phyloP scores from a whole-genome alignment of 1,140 invertebrate genomes.

The Cydia pomonella region DNA sequence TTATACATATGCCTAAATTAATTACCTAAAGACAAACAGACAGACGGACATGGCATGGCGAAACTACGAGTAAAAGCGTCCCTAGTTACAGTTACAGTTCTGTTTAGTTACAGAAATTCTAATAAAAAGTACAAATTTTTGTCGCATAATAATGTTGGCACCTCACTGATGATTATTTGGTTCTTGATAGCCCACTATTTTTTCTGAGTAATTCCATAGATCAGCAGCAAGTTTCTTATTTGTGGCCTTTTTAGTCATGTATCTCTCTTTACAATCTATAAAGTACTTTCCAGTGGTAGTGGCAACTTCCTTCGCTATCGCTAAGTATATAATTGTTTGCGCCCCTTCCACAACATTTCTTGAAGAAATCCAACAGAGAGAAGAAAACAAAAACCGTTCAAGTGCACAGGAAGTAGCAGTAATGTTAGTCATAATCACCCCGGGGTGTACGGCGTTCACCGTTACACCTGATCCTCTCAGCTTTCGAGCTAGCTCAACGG shows the following conservation, averaged over 20 bases:
- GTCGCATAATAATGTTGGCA: too few species aligned
- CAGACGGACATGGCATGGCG: too few species aligned
- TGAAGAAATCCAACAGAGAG: background rate
- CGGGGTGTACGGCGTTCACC: slow-evolving; percentile 82
- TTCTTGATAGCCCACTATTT: background rate
- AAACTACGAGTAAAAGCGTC: too few species aligned
- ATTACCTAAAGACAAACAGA: too few species aligned
- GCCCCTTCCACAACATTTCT: slow-evolving; percentile 6
- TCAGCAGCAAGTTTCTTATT: background rate
- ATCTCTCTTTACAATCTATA: slow-evolving; percentile 3
- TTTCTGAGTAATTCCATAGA: background rate
- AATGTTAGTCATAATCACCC: slow-evolving; percentile 41
- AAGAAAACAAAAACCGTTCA: slow-evolving; percentile 6
- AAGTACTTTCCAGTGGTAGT: background rate
- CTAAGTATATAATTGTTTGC: background rate
- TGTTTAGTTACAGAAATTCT: too few species aligned
- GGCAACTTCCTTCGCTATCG: background rate
- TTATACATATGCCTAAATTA: too few species aligned
- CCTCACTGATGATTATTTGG: background rate
- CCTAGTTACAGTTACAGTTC: too few species aligned
- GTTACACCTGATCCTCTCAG: slow-evolving; percentile 82
- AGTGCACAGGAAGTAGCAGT: background rate
- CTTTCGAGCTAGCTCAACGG: slow-evolving; percentile 81
- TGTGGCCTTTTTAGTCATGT: background rate
- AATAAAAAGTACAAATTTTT: too few species aligned